phyloP scores from a whole-genome alignment of 2,888 invertebrate species.

The Elegia similella region DNA sequence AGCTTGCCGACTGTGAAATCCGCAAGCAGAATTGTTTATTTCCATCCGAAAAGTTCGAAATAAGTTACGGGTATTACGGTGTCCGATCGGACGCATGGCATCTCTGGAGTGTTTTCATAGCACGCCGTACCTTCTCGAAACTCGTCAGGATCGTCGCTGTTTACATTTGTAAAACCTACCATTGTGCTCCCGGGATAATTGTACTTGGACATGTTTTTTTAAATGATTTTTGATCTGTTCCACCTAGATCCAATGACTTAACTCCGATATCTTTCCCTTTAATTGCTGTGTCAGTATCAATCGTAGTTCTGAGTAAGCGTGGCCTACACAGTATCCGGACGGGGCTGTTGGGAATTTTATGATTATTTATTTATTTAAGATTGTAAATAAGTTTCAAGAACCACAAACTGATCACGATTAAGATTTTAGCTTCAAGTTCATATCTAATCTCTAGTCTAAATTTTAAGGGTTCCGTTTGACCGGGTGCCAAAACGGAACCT shows the following conservation, averaged over 20 bases:
- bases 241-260: neutral
- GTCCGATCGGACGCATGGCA: constrained; percentile 30
- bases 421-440: too few species aligned
- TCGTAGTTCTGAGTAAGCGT: too few species aligned
- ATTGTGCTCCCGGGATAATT: constrained; percentile 66
- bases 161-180: constrained; percentile 63
- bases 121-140: constrained; percentile 41
- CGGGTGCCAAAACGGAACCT: too few species aligned
- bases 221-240: constrained; percentile 22
- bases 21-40: constrained; percentile 33
- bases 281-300: neutral
- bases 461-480: too few species aligned
- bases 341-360: too few species aligned
- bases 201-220: constrained; percentile 53
- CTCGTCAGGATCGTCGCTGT: constrained; percentile 49
- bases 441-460: too few species aligned
- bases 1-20: constrained; percentile 25
- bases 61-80: constrained; percentile 18
- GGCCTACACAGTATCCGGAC: too few species aligned
- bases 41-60: constrained; percentile 24
- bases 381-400: too few species aligned
- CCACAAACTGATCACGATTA: too few species aligned
- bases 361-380: too few species aligned
- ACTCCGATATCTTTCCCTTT: neutral
- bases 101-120: constrained; percentile 47